Evolutionary conservation across 2,113 vertebrate genomes (phyloP).

Genomic region (Sorex araneus): DNA sequence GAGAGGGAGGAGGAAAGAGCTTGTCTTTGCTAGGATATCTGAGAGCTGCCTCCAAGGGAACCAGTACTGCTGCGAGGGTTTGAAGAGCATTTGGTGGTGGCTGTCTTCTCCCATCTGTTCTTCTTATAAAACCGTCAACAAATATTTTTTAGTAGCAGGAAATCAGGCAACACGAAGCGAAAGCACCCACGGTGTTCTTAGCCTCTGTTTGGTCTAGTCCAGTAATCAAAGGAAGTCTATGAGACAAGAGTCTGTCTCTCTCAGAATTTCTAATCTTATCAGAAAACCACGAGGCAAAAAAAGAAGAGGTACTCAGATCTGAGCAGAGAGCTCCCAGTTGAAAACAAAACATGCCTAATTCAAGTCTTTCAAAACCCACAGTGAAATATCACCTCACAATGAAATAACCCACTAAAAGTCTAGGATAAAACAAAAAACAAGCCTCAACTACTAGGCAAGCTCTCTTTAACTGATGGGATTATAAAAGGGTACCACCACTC

Average conservation of each 20-base stretch:
- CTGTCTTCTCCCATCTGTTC: no score
- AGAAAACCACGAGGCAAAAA: neutral
- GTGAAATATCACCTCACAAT: neutral
- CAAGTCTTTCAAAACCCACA: neutral
- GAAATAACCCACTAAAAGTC: neutral
- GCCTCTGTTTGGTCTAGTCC: neutral
- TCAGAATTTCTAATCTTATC: neutral
- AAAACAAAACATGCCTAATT: neutral
- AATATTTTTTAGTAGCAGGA: neutral
- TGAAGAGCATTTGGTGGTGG: neutral
- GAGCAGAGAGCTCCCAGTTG: neutral
- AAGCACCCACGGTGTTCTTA: no score
- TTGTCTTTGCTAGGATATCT: neutral
- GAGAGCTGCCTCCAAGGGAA: constrained; percentile 25
- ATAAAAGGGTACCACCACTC: neutral
- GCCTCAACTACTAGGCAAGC: neutral
- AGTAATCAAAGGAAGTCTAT: neutral
- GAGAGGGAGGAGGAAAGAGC: neutral
- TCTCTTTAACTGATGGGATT: neutral
- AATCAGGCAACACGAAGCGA: neutral
- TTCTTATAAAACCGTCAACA: neutral
- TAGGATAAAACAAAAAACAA: neutral
- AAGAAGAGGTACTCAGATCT: no score
- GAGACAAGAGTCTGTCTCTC: neutral
- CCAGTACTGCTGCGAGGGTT: neutral